Conservation (phyloP, 2,113 vertebrate genomes). For the Cephalopterus ornatus region DNA sequence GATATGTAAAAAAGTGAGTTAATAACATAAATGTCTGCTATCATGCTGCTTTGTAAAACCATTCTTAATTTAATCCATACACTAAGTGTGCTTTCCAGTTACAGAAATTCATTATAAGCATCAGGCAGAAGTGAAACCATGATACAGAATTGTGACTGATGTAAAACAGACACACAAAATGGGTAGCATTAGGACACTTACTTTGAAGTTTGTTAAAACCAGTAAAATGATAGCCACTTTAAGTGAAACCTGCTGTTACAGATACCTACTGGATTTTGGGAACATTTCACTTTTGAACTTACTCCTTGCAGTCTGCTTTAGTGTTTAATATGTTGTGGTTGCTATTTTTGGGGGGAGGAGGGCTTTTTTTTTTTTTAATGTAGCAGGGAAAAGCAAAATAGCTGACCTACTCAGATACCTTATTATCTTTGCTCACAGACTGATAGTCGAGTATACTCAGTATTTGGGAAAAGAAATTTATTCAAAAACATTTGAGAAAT, state of each 20-base stretch:
- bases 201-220: constrained; percentile 96
- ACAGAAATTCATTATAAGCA: constrained; percentile 80
- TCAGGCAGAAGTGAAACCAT: constrained; percentile 74
- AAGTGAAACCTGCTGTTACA: constrained; percentile 94
- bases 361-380: not conserved
- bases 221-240: constrained; percentile 95
- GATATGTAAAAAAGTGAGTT: constrained; percentile 48
- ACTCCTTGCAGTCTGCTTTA: constrained; percentile 46
- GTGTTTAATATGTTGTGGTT: constrained; percentile 4
- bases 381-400: not conserved
- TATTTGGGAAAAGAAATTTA: not conserved
- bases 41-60: constrained; percentile 73
- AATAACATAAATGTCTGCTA: constrained; percentile 62
- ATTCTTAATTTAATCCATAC: constrained; percentile 81
- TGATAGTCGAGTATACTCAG: not conserved
- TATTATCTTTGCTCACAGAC: not conserved
- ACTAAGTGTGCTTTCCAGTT: constrained; percentile 72
- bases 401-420: not conserved
- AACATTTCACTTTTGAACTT: constrained; percentile 66
- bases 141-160: constrained; percentile 87
- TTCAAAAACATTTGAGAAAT: not conserved
- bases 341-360: no score
- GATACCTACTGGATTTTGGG: constrained; percentile 77
- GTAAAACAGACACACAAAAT: constrained; percentile 84
- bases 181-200: constrained; percentile 81